Evolutionary conservation across 2,797 vertebrate genomes (phyloP).

Genomic region (Sylvilagus floridanus): DNA sequence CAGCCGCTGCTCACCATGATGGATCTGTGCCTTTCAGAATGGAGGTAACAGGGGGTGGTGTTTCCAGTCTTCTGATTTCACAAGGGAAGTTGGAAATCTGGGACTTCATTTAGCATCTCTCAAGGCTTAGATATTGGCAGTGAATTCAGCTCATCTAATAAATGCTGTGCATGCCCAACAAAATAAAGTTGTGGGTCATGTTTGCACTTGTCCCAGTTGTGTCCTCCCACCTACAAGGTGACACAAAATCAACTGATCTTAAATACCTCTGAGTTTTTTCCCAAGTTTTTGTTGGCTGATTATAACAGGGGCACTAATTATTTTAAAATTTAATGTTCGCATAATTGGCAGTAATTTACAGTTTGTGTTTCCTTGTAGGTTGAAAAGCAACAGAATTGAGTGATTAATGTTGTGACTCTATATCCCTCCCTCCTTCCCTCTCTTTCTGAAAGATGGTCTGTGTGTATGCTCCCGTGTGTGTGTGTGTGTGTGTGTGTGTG

Average conservation of each 20-base stretch:
- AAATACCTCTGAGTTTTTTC: background rate
- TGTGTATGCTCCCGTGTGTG: background rate
- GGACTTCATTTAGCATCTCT: background rate
- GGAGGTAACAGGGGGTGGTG: too few species aligned
- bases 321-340: background rate
- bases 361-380: background rate
- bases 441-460: background rate
- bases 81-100: background rate
- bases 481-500: background rate
- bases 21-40: background rate
- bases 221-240: background rate
- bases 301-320: background rate
- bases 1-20: background rate
- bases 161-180: background rate
- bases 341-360: background rate
- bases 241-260: background rate
- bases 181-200: background rate
- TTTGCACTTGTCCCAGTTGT: background rate
- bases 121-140: background rate
- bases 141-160: background rate
- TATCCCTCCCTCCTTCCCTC: background rate
- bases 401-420: background rate
- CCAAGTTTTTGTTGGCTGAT: background rate
- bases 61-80: background rate
- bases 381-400: background rate